phyloP scores from a whole-genome alignment of 2,888 invertebrate species.

The Drosophila birchii region DNA sequence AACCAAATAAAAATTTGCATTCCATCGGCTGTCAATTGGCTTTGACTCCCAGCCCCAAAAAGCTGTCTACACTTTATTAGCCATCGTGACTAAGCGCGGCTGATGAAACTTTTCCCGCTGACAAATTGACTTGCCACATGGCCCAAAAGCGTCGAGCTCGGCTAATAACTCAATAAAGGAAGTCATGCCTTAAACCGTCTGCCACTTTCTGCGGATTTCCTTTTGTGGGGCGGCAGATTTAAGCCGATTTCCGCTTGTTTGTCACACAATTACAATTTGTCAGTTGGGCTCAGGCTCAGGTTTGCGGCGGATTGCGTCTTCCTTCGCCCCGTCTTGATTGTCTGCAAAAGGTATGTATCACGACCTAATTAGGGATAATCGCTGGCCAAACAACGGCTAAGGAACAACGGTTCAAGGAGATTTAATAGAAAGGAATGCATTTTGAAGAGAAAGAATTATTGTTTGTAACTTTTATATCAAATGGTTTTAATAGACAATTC shows the following conservation, averaged over 20 bases:
- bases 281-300: slow-evolving; percentile 68
- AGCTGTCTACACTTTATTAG: slow-evolving; percentile 58
- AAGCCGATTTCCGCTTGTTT: slow-evolving; percentile 80
- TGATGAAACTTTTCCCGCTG: slow-evolving; percentile 46
- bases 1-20: slow-evolving; percentile 53
- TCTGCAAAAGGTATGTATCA: slow-evolving; percentile 52
- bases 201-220: slow-evolving; percentile 17
- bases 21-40: slow-evolving; percentile 55
- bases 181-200: slow-evolving; percentile 23
- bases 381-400: slow-evolving; percentile 13
- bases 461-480: background rate
- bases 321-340: slow-evolving; percentile 39
- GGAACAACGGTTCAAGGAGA: background rate
- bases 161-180: slow-evolving; percentile 75
- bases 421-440: background rate
- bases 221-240: slow-evolving; percentile 38
- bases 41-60: background rate
- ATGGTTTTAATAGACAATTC: too few relatives aligned
- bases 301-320: slow-evolving; percentile 36
- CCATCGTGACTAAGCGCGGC: slow-evolving; percentile 59
- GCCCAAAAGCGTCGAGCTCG: slow-evolving; percentile 30
- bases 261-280: slow-evolving; percentile 80
- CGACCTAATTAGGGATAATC: slow-evolving; percentile 76
- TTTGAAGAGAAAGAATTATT: background rate
- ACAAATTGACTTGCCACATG: slow-evolving; percentile 62